Conservation (phyloP, 2,797 vertebrate species). For the Pogonophryne albipinna region DNA sequence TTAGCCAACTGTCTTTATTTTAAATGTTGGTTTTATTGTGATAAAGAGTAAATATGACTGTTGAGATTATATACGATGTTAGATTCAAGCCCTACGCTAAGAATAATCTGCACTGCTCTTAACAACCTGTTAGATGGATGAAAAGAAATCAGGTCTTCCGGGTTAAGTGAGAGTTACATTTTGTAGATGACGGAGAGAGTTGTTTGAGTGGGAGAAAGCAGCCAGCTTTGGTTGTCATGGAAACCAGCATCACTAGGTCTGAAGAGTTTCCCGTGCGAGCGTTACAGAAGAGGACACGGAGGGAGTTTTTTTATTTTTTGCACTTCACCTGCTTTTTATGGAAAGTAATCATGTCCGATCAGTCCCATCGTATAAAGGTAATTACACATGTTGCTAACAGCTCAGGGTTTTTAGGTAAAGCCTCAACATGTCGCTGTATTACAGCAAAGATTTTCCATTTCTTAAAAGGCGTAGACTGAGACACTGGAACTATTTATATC, state of each 20-base stretch:
- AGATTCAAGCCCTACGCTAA: not conserved
- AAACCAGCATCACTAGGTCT: constrained; percentile 24
- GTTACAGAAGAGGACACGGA: constrained; percentile 13
- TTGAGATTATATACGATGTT: not conserved
- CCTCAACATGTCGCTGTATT: not conserved
- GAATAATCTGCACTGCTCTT: not conserved
- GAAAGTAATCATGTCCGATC: constrained; percentile 4
- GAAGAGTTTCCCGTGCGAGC: constrained; percentile 22
- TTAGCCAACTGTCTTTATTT: too few relatives aligned
- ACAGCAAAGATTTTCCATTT: not conserved
- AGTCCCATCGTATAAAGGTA: not conserved
- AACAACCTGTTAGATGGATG: not conserved
- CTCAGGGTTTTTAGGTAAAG: not conserved
- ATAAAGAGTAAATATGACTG: not conserved
- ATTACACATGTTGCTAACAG: not conserved
- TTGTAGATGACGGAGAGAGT: constrained; percentile 2
- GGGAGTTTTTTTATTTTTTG: not conserved
- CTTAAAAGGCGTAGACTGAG: not conserved
- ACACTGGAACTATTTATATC: not conserved
- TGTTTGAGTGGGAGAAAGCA: constrained; percentile 5
- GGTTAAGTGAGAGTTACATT: not conserved
- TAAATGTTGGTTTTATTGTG: not conserved
- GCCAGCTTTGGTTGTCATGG: constrained; percentile 43
- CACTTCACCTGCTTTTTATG: constrained; percentile 6
- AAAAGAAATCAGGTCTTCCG: not conserved